Evolutionary conservation across 2,888 invertebrate genomes (phyloP), one percentile per base, ranked within the genome.

Genomic region (Nesidiocoris tenuis): DNA sequence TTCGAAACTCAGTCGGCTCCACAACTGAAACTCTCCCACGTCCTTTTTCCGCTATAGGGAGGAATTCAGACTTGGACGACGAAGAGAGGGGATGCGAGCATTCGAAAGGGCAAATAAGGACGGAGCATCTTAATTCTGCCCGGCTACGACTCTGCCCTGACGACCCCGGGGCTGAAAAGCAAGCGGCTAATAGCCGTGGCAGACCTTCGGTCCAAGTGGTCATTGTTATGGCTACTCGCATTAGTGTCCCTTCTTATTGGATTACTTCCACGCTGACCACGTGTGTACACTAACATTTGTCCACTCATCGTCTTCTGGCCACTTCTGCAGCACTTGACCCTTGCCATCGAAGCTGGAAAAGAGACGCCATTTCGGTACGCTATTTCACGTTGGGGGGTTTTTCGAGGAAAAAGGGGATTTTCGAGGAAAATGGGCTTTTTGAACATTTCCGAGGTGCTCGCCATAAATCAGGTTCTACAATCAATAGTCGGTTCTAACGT

Each of bases 211-310:
- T 16, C 39, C 59, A 59, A 59, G 17, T 19, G 59, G 17, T 59
- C 59, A 59, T 59, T 59, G 59, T 59, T 59, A 59, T 59, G n/a
- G 59, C 59, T n/a, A 18, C 19, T 59, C 59, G 59, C 59, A 59
- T 59, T 19, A 59, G 59, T 59, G 3, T 59, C 16, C 19, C 19
- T n/a, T 59, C 59, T 59, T 59, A 59, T 59, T 19, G 59, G 59
- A 59, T 59, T 59, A 59, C 39, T 39, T 39, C 39, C 3, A 39
- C 39, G 39, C 39, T 39, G 39, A 39, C 39, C 39, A 39, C 39
- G 39, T 39, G 5, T 39, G 39, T 39, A 39, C 39, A 39, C 39
- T 39, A 39, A 39, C 39, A 12, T 39, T 39, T 39, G 39, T 7
- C 39, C 12, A 39, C 5, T 39, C 39, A 39, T 39, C 12, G 39